phyloP scores from a whole-genome alignment of 1,140 invertebrate species.

The Calliopsis andreniformis region DNA sequence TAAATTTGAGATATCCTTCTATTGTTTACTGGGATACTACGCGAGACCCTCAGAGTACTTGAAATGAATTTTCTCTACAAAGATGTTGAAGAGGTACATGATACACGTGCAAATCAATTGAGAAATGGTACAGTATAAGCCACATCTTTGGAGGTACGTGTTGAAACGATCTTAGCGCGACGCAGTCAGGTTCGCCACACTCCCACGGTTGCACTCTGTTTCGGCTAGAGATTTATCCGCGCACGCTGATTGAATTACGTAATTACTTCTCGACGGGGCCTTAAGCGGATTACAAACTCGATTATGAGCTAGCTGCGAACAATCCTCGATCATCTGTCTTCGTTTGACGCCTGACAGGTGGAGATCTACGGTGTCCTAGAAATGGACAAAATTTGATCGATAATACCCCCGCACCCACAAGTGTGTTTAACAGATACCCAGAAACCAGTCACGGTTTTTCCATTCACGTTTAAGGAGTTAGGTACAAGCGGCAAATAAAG shows the following conservation, averaged over 20 bases:
- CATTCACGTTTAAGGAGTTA: no score
- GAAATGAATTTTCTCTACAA: no score
- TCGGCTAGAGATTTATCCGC: constrained; percentile 18
- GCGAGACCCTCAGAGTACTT: no score
- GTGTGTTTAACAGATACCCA: neutral
- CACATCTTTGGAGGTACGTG: constrained; percentile 33
- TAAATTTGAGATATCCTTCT: no score
- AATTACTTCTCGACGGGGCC: constrained; percentile 24
- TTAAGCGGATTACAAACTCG: constrained; percentile 14
- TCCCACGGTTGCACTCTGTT: constrained; percentile 47
- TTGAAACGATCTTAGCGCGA: constrained; percentile 22
- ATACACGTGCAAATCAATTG: constrained; percentile 6
- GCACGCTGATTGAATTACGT: constrained; percentile 47
- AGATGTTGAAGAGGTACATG: neutral
- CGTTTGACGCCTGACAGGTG: neutral
- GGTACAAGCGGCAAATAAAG: constrained; percentile 3
- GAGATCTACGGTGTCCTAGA: neutral
- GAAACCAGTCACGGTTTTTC: constrained; percentile 1
- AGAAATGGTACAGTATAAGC: constrained; percentile 33
- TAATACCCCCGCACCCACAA: neutral
- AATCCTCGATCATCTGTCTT: neutral
- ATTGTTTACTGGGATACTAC: no score
- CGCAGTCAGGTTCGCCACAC: constrained; percentile 14
- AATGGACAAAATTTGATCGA: neutral
- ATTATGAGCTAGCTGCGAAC: neutral